Evolutionary conservation across 2,797 vertebrate species (phyloP).

Genomic region (Steatocranus sp.): DNA sequence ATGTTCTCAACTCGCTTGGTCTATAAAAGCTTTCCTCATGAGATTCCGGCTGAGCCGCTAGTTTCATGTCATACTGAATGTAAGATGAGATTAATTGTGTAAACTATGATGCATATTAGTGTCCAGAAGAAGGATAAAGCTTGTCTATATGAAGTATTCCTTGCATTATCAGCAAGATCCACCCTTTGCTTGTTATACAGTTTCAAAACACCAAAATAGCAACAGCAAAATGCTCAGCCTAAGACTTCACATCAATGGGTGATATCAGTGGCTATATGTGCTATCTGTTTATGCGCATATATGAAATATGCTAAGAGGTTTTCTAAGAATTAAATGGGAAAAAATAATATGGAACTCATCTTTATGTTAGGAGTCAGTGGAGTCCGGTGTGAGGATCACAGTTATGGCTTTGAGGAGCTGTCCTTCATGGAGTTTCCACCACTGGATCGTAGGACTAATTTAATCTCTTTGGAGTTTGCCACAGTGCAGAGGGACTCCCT

Average conservation of each 20-base stretch:
- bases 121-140: not conserved
- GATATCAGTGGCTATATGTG: not conserved
- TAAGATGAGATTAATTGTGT: not conserved
- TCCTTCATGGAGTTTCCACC: slow-evolving; percentile 78
- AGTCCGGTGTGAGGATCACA: slow-evolving; percentile 69
- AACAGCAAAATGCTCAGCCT: not conserved
- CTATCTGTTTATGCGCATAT: not conserved
- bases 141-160: not conserved
- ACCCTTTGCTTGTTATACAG: not conserved
- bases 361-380: slow-evolving; percentile 68
- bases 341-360: not conserved
- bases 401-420: slow-evolving; percentile 76
- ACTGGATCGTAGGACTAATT: slow-evolving; percentile 74
- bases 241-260: not conserved
- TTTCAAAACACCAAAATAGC: fast-evolving
- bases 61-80: not conserved
- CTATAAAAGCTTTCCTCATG: not conserved
- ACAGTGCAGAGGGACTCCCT: slow-evolving; percentile 70
- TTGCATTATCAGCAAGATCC: not conserved
- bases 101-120: not conserved
- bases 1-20: not conserved
- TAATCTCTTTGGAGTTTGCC: slow-evolving; percentile 76
- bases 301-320: not conserved
- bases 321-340: not conserved
- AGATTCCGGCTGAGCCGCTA: fast-evolving